Conservation (phyloP, 1,140 invertebrate species). For the Heliconius congener region DNA sequence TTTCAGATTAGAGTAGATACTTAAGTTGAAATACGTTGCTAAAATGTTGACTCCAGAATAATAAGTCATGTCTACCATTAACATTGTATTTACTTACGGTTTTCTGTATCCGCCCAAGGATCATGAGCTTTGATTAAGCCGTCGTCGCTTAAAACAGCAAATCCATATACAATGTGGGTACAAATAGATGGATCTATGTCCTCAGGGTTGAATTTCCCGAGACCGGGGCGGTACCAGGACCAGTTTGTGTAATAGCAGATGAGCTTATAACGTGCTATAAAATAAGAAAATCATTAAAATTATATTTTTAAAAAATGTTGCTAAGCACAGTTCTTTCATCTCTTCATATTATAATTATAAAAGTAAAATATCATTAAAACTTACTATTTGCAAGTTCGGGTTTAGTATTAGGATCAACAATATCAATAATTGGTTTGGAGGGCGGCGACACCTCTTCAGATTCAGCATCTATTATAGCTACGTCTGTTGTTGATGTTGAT, state of each 20-base stretch:
- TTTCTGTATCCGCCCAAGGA: constrained; percentile 94
- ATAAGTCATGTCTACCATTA: too few relatives aligned
- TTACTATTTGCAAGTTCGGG: constrained; percentile 49
- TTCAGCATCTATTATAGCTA: constrained; percentile 35
- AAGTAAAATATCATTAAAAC: not conserved
- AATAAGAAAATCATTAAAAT: constrained; percentile 37
- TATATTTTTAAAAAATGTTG: too few relatives aligned
- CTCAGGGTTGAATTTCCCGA: constrained; percentile 91
- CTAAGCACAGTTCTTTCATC: not conserved
- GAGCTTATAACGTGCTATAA: constrained; percentile 85
- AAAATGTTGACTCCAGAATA: too few relatives aligned
- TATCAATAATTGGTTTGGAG: constrained; percentile 41
- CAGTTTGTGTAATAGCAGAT: constrained; percentile 97
- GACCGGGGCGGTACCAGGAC: constrained; percentile 94
- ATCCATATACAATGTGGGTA: constrained; percentile 96
- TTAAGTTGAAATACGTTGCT: too few relatives aligned
- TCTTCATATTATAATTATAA: not conserved
- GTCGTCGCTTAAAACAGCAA: constrained; percentile 91
- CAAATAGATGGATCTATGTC: constrained; percentile 93
- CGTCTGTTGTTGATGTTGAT: constrained; percentile 25
- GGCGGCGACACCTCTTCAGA: constrained; percentile 35
- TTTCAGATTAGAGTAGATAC: too few relatives aligned
- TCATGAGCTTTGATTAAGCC: constrained; percentile 92
- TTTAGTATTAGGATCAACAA: constrained; percentile 44
- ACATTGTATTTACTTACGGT: constrained; percentile 81